Conservation (phyloP, 2,888 invertebrate genomes). For the Sesia bembeciformis region DNA sequence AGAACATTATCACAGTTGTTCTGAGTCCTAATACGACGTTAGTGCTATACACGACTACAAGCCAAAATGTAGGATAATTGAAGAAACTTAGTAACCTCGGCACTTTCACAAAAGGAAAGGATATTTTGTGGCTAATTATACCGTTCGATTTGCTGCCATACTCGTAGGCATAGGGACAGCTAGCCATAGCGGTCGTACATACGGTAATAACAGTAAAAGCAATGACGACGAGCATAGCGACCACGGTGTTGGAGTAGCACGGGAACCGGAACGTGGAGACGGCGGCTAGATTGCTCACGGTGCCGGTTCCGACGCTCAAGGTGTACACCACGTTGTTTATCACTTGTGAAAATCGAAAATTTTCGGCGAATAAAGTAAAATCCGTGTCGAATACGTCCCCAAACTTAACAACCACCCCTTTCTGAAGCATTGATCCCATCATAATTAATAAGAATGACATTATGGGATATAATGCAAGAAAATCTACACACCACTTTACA, state of each 20-base stretch:
- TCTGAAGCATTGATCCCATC: constrained; percentile 52
- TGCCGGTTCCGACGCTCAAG: constrained; percentile 41
- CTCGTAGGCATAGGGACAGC: constrained; percentile 43
- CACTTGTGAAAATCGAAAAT: constrained; percentile 19
- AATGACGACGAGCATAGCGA: constrained; percentile 25
- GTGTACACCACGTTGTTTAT: constrained; percentile 29
- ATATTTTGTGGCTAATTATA: constrained; percentile 21
- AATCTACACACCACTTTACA: constrained; percentile 24
- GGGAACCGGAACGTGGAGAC: constrained; percentile 41
- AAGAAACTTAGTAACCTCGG: constrained; percentile 41
- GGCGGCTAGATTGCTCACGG: constrained; percentile 36
- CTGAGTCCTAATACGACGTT: constrained; percentile 27
- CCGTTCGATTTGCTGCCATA: constrained; percentile 19
- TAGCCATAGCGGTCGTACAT: constrained; percentile 35
- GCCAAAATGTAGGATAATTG: constrained; percentile 26
- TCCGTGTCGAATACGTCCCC: constrained; percentile 36
- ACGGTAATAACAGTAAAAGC: constrained; percentile 25
- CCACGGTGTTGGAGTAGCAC: constrained; percentile 43
- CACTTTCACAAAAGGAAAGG: constrained; percentile 39
- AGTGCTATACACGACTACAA: constrained; percentile 31
- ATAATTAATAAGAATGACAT: constrained; percentile 28
- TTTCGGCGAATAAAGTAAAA: constrained; percentile 25
- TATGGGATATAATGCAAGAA: constrained; percentile 29
- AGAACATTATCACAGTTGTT: constrained; percentile 25
- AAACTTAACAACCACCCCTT: constrained; percentile 41